phyloP scores from a whole-genome alignment of 2,113 vertebrate genomes.

The Xenopus tropicalis region UCB_Xtro_10.0 CM004449.2:83978501-83979000 shows the following conservation, averaged over 20 bases:
- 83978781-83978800: slow-evolving; percentile 50
- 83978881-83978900: slow-evolving; percentile 57
- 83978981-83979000: slow-evolving; percentile 57
- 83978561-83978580: slow-evolving; percentile 64
- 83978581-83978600: slow-evolving; percentile 72
- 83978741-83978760: slow-evolving; percentile 63
- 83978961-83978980: slow-evolving; percentile 63
- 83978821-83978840: slow-evolving; percentile 27
- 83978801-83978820: slow-evolving; percentile 43
- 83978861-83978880: slow-evolving; percentile 61
- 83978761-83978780: slow-evolving; percentile 50
- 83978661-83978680: slow-evolving; percentile 61
- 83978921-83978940: slow-evolving; percentile 64
- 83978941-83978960: slow-evolving; percentile 50
- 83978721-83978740: slow-evolving; percentile 71
- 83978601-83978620: slow-evolving; percentile 40
- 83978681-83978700: slow-evolving; percentile 56
- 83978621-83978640: slow-evolving; percentile 72
- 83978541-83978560: too few relatives aligned
- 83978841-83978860: slow-evolving; percentile 51
- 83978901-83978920: slow-evolving; percentile 66
- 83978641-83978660: slow-evolving; percentile 76
- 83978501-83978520: too few relatives aligned
- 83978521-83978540: too few relatives aligned
- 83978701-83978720: slow-evolving; percentile 65